Base-by-base conservation (phyloP, 2,888 invertebrate species). In the Caenorhabditis uteleia region DNA sequence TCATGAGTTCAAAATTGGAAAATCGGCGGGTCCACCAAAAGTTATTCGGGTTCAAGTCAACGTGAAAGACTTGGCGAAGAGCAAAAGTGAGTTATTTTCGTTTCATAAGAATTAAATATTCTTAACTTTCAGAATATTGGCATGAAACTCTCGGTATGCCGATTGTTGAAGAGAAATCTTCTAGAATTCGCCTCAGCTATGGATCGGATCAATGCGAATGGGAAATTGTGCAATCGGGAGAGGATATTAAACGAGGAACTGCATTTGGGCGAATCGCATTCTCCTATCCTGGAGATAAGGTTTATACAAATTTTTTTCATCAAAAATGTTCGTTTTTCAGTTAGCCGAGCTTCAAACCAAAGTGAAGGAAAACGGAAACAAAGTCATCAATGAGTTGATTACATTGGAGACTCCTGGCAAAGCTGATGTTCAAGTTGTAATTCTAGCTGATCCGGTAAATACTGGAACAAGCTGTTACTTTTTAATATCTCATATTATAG, bases 321-420 rank as follows among this genome's bases (percentile, higher is more conserved):
- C 14, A 26, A 14, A 21, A 47, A 25, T 58, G 21, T 18, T 33
- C 16, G 10, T 12, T 12, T 55, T 87, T 14, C 87, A 91, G 77
- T 90, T 94, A 79, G 88, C 89, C n/a, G 85, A 85, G 39, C 89
- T 97, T 45, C 89, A 92, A 82, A 85, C 89, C 67, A 88, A 87
- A 70, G 89, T 95, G 61, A 88, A 89, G 72, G 88, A 88, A 1
- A 88, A 89, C 6, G 55, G 56, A 8, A 88, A 89, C 60, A 90
- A 88, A 31, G 91, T 97, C 73, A 86, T 95, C 14, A 95, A 92
- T 0, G 93, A 93, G 0, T 86, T 95, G 20, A 89, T 93, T 51
- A 90, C 90, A n/a, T 86, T 98, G 68, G 93, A 93, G 81, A 98
- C 98, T 0, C 97, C 97, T 0, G 97, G 93, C 42, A 98, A 97